Evolutionary conservation across 2,888 invertebrate genomes (phyloP).

Genomic region (Synergus itoensis): DNA sequence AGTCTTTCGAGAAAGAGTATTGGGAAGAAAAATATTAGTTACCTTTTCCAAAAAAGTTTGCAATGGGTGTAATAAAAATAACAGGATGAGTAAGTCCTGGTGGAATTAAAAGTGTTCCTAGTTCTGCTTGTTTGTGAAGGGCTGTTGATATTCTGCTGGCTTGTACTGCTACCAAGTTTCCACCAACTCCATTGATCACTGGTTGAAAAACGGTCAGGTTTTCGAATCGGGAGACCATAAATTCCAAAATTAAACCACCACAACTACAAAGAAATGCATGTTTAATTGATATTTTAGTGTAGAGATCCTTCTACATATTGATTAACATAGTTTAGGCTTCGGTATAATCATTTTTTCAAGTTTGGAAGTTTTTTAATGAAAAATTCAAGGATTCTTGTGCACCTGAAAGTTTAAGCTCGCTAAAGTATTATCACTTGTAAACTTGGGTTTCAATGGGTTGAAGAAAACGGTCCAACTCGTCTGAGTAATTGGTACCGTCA

Average conservation of each 20-base stretch:
- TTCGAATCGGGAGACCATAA: constrained; percentile 83
- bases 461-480: constrained; percentile 39
- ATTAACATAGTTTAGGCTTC: background rate
- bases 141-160: constrained; percentile 88
- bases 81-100: constrained; percentile 79
- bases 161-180: constrained; percentile 89
- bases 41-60: constrained; percentile 83
- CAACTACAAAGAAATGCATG: constrained; percentile 76
- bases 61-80: constrained; percentile 81
- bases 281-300: background rate
- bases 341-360: constrained; percentile 2
- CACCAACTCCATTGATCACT: constrained; percentile 91
- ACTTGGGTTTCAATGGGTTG: constrained; percentile 39
- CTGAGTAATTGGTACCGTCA: constrained; percentile 41
- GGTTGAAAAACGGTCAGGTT: constrained; percentile 89
- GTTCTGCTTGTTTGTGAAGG: constrained; percentile 82
- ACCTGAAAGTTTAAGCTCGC: constrained; percentile 4
- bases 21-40: constrained; percentile 44
- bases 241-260: constrained; percentile 87
- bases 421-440: constrained; percentile 5
- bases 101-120: constrained; percentile 82
- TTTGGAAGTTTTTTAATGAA: background rate
- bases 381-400: constrained; percentile 12
- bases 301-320: background rate
- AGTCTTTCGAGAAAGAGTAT: background rate